Percentiles rank a stretch among this genome's conserved stretches.
phyloP scores from a whole-genome alignment of 2,888 invertebrate genomes.

The Cryptus viduatorius region DNA sequence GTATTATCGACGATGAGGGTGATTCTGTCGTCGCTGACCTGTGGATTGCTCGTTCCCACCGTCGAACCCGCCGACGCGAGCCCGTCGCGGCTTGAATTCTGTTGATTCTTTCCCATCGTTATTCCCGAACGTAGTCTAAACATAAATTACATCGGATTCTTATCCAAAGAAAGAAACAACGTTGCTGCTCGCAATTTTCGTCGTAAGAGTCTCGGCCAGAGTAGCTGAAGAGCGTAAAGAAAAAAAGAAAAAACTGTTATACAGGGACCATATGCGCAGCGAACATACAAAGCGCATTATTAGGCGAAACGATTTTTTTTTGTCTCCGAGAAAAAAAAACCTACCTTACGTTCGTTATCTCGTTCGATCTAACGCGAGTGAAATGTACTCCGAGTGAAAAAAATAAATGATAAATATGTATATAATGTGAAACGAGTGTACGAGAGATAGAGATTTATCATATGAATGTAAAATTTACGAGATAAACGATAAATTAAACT shows the following conservation, averaged over 20 bases:
- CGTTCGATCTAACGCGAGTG: conserved; percentile 38
- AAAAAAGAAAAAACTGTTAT: conserved; percentile 18
- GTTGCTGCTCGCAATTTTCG: conserved; percentile 1
- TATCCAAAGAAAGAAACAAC: conserved; percentile 19
- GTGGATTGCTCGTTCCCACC: conserved; percentile 85
- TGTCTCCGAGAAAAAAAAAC: conserved; percentile 34
- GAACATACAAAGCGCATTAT: conserved; percentile 61
- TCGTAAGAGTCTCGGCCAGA: not conserved
- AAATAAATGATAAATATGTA: not conserved
- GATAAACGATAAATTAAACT: not conserved
- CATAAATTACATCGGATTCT: conserved; percentile 61
- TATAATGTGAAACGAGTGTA: conserved; percentile 12
- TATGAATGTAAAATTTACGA: not conserved
- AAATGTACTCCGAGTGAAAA: conserved; percentile 26
- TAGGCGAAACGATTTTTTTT: conserved; percentile 39
- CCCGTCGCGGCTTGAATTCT: conserved; percentile 79
- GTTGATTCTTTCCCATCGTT: conserved; percentile 79
- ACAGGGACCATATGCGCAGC: conserved; percentile 48
- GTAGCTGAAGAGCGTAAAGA: not conserved
- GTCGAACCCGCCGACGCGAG: conserved; percentile 77
- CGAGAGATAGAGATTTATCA: conserved; percentile 5
- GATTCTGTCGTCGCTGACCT: conserved; percentile 90
- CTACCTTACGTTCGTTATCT: conserved; percentile 48
- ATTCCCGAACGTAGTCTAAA: conserved; percentile 80
- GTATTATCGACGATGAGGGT: conserved; percentile 99